These are phyloP conservation scores for Platorchestia sp. DNA, from an alignment of 1,140 invertebrate species.

Conservation along the genomic window DNA sequence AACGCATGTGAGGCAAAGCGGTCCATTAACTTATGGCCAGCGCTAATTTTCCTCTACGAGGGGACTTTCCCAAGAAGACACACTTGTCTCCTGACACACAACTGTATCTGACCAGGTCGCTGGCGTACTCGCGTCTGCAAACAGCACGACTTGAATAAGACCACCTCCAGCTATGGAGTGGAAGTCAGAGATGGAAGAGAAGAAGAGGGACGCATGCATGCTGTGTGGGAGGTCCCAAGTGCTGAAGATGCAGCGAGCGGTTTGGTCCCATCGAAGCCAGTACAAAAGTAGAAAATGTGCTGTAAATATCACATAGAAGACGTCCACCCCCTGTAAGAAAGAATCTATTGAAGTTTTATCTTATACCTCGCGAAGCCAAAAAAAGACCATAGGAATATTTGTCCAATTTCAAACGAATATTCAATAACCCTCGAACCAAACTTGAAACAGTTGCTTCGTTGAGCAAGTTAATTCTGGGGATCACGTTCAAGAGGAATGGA, in stretches of 20 bases:
- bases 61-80: neutral
- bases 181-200: neutral
- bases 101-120: too few relatives aligned
- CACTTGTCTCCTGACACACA: too few relatives aligned
- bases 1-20: neutral
- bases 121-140: neutral
- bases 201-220: neutral
- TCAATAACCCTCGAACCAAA: too few relatives aligned
- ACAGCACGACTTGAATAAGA: neutral
- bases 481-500: too few relatives aligned
- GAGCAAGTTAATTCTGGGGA: too few relatives aligned
- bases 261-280: constrained; percentile 23
- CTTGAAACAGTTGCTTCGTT: too few relatives aligned
- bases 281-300: constrained; percentile 39
- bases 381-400: too few relatives aligned
- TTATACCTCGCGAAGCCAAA: neutral
- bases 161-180: neutral
- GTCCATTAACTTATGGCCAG: neutral
- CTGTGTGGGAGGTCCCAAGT: neutral
- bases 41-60: neutral
- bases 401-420: too few relatives aligned
- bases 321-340: neutral
- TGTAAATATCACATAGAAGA: neutral
- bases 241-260: neutral
- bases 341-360: neutral